phyloP scores from a whole-genome alignment of 2,888 invertebrate species.

The Drosophila aldrichi region DNA sequence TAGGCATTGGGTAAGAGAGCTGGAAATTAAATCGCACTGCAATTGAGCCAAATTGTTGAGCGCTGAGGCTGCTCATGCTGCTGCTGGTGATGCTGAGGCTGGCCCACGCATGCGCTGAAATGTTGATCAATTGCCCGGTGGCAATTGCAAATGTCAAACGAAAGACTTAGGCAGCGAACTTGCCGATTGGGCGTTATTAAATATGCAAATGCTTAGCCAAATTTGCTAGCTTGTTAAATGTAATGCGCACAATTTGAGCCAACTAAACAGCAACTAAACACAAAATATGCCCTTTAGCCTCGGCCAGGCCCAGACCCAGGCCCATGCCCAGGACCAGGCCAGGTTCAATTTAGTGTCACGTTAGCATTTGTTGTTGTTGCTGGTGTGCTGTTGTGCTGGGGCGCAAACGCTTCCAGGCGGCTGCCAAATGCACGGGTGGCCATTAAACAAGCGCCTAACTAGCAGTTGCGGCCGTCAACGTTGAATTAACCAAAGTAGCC shows the following conservation, averaged over 20 bases:
- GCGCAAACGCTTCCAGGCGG: constrained; percentile 66
- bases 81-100: background rate
- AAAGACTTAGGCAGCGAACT: constrained; percentile 78
- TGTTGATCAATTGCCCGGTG: constrained; percentile 49
- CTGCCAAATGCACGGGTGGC: constrained; percentile 68
- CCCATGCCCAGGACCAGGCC: constrained; percentile 7
- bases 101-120: constrained; percentile 71
- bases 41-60: constrained; percentile 64
- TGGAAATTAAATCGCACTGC: constrained; percentile 56
- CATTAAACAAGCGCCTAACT: constrained; percentile 73
- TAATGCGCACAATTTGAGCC: constrained; percentile 72
- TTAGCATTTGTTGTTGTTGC: constrained; percentile 63
- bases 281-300: constrained; percentile 75
- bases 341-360: constrained; percentile 75
- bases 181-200: constrained; percentile 60
- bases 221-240: constrained; percentile 71
- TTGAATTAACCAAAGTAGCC: constrained; percentile 75
- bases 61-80: background rate
- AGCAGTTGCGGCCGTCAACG: constrained; percentile 75
- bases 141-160: constrained; percentile 71
- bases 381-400: constrained; percentile 42
- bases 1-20: constrained; percentile 59
- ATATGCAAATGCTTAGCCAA: constrained; percentile 68
- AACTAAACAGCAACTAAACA: constrained; percentile 56
- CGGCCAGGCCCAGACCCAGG: constrained; percentile 57